Base-by-base conservation (phyloP, 2,113 vertebrate genomes). In the Prionailurus viverrinus region DNA sequence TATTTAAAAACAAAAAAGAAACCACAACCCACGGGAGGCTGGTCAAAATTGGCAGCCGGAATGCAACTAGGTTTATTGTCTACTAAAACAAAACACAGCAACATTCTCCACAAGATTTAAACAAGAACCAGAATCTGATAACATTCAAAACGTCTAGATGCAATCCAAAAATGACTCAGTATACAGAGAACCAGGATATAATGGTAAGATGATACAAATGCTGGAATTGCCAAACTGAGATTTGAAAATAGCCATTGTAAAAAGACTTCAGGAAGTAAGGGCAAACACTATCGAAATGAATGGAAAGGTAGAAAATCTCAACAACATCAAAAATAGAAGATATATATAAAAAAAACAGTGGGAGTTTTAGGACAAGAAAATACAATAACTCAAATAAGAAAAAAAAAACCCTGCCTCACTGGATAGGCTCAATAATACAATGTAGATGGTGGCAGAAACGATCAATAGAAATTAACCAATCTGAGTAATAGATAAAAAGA, bases 341-440 rank as follows among this genome's bases (percentile, higher is more conserved):
- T n/a, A 36, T 36, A 68, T 15, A 66, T 39, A 48, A 85, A 90
- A 61, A 87, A 69, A 73, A 29, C 69, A 71, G 45, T 80, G 23
- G 65, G 65, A 85, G 65, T 19, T 91, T 41, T 79, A 85, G 33
- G 71, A 68, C 29, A 89, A 48, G 93, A 89, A 68, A 69, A 39
- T 69, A 51, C 8, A 89, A 33, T 84, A 96, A 78, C 79, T 69
- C 68, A 91, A 31, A 51, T 71, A 29, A 45, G 45, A 9, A 45
- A 45, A 73, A 36, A 68, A 45, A 41, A 87, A 27, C 3, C 74
- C 21, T 31, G 16, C 41, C 45, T 91, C 73, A 94, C n/a, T 71
- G 45, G 51, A 65, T 68, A 69, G 48, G 12, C 25, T 92, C 36
- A 96, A 66, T 89, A 81, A 65, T 36, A 96, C 48, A 96, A 95